These are phyloP conservation scores for Yponomeuta evonymella DNA, from an alignment of 2,888 invertebrate species.

Conservation along the genomic window DNA sequence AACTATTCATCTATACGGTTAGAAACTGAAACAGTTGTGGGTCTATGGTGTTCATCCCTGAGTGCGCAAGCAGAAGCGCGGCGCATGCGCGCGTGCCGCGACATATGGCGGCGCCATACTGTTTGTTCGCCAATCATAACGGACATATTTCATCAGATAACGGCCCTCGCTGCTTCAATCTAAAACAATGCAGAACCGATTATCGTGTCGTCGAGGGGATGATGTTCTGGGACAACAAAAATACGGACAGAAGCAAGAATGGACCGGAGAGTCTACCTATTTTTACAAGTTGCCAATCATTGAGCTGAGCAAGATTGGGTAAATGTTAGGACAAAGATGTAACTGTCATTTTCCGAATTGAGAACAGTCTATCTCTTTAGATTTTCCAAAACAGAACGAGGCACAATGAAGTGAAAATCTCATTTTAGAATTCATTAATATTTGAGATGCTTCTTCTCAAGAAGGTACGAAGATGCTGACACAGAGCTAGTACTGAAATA, in stretches of 20 bases:
- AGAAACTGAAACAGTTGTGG: not conserved
- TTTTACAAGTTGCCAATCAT: not conserved
- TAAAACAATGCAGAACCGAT: constrained; percentile 69
- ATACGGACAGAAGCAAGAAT: not conserved
- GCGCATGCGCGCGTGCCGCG: constrained; percentile 73
- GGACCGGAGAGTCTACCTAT: not conserved
- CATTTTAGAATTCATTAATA: too few relatives aligned
- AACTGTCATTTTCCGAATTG: too few relatives aligned
- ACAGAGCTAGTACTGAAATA: too few relatives aligned
- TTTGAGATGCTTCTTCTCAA: too few relatives aligned
- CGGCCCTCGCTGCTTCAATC: constrained; percentile 65
- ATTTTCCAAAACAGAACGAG: too few relatives aligned
- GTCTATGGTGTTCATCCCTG: constrained; percentile 64
- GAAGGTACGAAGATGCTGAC: too few relatives aligned
- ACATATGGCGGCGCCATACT: constrained; percentile 73
- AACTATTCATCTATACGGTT: too few relatives aligned
- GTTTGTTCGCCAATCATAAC: constrained; percentile 77
- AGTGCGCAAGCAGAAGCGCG: constrained; percentile 61
- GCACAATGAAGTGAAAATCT: too few relatives aligned
- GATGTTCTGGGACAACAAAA: constrained; percentile 21
- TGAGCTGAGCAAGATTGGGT: too few relatives aligned
- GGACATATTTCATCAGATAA: constrained; percentile 77
- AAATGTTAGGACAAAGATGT: too few relatives aligned
- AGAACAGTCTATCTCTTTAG: too few relatives aligned
- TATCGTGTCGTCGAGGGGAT: constrained; percentile 52